Evolutionary conservation across 2,113 vertebrate species (phyloP).

Genomic region (Chionomys nivalis): DNA sequence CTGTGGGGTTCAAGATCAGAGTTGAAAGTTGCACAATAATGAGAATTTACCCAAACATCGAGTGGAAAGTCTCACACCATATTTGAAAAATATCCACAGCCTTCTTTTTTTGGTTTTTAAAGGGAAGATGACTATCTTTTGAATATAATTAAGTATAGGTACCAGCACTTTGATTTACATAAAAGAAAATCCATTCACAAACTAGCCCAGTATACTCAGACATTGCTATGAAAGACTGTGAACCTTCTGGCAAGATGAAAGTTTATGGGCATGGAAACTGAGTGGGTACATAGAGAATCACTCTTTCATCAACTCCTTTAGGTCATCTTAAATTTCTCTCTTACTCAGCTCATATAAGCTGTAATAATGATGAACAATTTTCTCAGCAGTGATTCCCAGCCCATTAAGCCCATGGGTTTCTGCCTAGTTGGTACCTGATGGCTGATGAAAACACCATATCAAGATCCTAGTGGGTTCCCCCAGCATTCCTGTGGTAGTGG

Average conservation of each 20-base stretch:
- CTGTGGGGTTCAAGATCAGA: neutral
- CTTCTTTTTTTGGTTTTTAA: too few relatives aligned
- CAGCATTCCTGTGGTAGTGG: slow-evolving; percentile 96
- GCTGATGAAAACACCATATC: slow-evolving; percentile 98
- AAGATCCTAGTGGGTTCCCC: slow-evolving; percentile 89
- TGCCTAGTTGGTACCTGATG: slow-evolving; percentile 95
- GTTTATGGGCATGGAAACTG: neutral
- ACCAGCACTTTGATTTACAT: slow-evolving; percentile 30
- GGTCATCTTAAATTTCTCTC: slow-evolving; percentile 88
- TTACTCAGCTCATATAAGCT: slow-evolving; percentile 89
- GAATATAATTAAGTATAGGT: slow-evolving; percentile 17
- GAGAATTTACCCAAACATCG: too few relatives aligned
- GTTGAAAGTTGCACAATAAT: neutral
- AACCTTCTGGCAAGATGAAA: neutral
- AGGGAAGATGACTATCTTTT: neutral
- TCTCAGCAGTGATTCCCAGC: slow-evolving; percentile 91
- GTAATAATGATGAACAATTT: slow-evolving; percentile 91
- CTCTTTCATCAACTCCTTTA: slow-evolving; percentile 75
- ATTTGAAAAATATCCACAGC: slow-evolving; percentile 5
- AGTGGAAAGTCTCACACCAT: neutral
- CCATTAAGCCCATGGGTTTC: slow-evolving; percentile 93
- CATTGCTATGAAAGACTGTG: neutral
- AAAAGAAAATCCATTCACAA: neutral
- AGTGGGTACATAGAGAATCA: neutral
- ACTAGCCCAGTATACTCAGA: neutral